Percentiles rank a stretch among this genome's conserved stretches.
These are phyloP conservation scores for Erythrocercus mccallii DNA, from an alignment of 2,113 vertebrate species.

Conservation along the genomic window DNA sequence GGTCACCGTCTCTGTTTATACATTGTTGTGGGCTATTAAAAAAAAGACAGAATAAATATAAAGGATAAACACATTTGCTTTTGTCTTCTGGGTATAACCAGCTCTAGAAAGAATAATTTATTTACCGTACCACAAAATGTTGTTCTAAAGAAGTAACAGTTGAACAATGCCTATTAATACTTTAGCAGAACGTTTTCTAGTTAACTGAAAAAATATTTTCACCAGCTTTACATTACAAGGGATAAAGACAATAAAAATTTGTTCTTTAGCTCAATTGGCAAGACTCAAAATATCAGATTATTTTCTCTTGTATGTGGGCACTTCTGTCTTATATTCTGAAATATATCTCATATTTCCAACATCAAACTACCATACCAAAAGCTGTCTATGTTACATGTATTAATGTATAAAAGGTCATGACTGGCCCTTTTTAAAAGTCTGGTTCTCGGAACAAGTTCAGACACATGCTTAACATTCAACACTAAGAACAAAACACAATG, in stretches of 20 bases:
- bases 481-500: neutral
- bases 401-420: neutral
- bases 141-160: neutral
- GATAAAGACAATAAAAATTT: neutral
- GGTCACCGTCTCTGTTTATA: constrained; percentile 81
- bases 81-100: constrained; percentile 30
- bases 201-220: neutral
- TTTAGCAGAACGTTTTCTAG: neutral
- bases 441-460: neutral
- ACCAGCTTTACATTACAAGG: neutral
- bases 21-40: constrained; percentile 71
- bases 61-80: constrained; percentile 22
- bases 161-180: neutral
- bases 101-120: neutral
- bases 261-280: neutral
- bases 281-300: neutral
- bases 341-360: neutral
- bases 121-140: neutral
- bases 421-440: neutral
- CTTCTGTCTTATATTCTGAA: neutral
- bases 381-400: neutral
- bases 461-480: neutral
- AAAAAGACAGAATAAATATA: constrained; percentile 15
- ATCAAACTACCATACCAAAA: neutral
- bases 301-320: neutral